These are phyloP conservation scores for Scolopax mira DNA, from an alignment of 2,113 vertebrate genomes.

Conservation along the genomic window DNA sequence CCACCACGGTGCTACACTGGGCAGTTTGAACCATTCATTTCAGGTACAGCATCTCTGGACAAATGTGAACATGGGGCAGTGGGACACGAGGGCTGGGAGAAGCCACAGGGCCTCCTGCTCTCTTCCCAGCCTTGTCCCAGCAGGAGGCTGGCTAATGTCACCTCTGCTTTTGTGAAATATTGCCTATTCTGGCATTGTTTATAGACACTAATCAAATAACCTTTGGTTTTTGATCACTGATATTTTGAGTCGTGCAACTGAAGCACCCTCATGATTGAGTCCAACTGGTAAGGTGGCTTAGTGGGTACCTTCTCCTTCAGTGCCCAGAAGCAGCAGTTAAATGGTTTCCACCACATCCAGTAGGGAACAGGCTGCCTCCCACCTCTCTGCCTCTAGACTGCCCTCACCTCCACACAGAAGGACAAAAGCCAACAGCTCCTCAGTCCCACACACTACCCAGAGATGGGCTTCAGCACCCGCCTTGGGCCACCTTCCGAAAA, in stretches of 20 bases:
- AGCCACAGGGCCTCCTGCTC: neutral
- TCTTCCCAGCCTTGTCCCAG: neutral
- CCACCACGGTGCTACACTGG: neutral
- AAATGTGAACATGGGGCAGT: neutral
- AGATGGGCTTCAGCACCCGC: fast-evolving
- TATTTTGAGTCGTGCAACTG: neutral
- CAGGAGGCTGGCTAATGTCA: neutral
- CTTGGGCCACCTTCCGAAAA: neutral
- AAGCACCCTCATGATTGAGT: neutral
- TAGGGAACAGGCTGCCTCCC: neutral
- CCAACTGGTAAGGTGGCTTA: neutral
- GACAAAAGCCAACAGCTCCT: neutral
- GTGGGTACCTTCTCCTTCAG: neutral
- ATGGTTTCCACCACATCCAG: neutral
- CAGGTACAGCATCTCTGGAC: neutral
- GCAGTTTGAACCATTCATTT: fast-evolving
- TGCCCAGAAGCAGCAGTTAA: neutral
- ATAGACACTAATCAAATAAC: neutral
- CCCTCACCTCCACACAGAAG: neutral
- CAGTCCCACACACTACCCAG: fast-evolving
- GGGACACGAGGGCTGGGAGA: neutral
- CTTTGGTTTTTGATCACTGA: neutral
- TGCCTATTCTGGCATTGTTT: neutral
- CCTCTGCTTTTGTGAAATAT: neutral
- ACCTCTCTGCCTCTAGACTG: neutral